A percentile compares a stretch with the other conserved stretches of the same genome.
These are phyloP conservation scores for Melanerpes formicivorus DNA, from an alignment of 2,113 vertebrate species.

Conservation along the genomic window DNA sequence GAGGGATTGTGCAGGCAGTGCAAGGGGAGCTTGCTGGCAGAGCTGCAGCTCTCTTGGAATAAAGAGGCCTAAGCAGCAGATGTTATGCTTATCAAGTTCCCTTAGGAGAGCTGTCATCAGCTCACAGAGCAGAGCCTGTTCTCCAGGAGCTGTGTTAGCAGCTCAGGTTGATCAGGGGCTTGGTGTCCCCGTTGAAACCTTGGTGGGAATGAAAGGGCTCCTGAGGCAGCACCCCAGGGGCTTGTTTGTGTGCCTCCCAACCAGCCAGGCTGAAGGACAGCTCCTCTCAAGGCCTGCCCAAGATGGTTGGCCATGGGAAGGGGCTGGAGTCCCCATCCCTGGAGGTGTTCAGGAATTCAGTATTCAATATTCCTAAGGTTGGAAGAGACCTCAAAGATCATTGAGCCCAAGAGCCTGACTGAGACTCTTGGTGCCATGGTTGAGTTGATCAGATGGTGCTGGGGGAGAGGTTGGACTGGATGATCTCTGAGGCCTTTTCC, in stretches of 20 bases:
- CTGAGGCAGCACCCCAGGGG: background rate
- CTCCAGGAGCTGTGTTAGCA: background rate
- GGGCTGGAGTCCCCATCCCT: too few species aligned
- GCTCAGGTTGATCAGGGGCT: background rate
- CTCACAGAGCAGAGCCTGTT: background rate
- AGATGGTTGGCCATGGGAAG: background rate
- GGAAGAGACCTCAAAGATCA: too few species aligned
- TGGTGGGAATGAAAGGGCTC: accelerated
- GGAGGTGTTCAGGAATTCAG: too few species aligned
- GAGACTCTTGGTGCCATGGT: too few species aligned
- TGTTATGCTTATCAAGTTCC: background rate
- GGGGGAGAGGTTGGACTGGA: too few species aligned
- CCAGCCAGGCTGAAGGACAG: background rate
- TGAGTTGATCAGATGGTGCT: too few species aligned
- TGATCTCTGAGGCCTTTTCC: too few species aligned
- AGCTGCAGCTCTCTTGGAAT: background rate
- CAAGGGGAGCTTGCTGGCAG: background rate
- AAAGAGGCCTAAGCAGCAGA: background rate
- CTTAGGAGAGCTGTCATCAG: background rate
- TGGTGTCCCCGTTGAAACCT: background rate
- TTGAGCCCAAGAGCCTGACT: too few species aligned
- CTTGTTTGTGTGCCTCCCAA: background rate
- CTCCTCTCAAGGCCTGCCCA: background rate
- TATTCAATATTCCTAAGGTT: too few species aligned
- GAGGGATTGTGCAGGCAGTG: background rate